phyloP scores from a whole-genome alignment of 1,140 invertebrate species.

The Trigoniulus corallinus region DNA sequence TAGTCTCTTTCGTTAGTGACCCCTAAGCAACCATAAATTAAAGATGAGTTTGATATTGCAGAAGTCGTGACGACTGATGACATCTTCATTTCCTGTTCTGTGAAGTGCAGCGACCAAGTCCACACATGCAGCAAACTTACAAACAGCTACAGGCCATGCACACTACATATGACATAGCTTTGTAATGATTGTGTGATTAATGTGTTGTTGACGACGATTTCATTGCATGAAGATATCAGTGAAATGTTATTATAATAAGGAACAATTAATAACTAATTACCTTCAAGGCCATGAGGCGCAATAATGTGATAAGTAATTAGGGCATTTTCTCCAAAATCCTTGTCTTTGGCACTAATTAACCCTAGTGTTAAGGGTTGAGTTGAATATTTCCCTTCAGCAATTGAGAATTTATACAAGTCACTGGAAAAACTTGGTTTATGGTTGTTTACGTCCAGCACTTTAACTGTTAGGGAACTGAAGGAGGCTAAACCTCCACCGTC shows the following conservation, averaged over 20 bases:
- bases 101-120: too few species aligned
- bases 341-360: conserved; percentile 50
- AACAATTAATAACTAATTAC: neutral
- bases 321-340: conserved; percentile 33
- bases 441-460: conserved; percentile 66
- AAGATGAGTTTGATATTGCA: too few species aligned
- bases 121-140: too few species aligned
- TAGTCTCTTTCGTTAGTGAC: too few species aligned
- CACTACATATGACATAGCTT: too few species aligned
- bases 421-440: conserved; percentile 65
- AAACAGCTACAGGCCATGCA: too few species aligned
- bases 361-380: conserved; percentile 27
- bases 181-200: too few species aligned
- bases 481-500: conserved; percentile 56
- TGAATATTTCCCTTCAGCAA: conserved; percentile 53
- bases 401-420: conserved; percentile 62
- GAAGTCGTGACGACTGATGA: too few species aligned
- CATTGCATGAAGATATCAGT: too few species aligned
- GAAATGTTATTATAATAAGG: neutral
- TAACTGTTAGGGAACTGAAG: conserved; percentile 43
- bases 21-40: too few species aligned
- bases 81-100: too few species aligned
- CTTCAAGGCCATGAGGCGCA: neutral
- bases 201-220: too few species aligned
- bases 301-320: conserved; percentile 15